phyloP scores from a whole-genome alignment of 37 sponge, comb jelly and placozoan species.

The Cliona cf. orientalis region DNA sequence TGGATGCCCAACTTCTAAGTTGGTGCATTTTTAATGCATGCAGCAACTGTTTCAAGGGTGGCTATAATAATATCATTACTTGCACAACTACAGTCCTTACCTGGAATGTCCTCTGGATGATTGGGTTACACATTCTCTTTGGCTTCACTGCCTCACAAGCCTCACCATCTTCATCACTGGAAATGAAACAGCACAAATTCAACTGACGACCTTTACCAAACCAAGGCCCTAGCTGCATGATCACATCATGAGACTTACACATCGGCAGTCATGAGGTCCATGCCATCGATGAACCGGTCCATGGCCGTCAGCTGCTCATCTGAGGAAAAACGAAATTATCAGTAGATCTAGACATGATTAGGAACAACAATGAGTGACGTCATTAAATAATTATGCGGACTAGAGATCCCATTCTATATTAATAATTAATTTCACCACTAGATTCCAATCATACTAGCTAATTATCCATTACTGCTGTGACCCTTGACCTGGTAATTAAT shows the following conservation, averaged over 20 bases:
- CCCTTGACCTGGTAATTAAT: too few relatives aligned
- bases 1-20: neutral
- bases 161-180: conserved; percentile 76
- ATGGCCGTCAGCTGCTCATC: conserved; percentile 79
- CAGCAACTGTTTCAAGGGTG: too few relatives aligned
- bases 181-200: neutral
- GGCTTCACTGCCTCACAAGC: conserved; percentile 73
- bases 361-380: neutral
- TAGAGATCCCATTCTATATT: too few relatives aligned
- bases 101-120: conserved; percentile 85
- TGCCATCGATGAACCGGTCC: conserved; percentile 76
- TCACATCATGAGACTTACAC: conserved; percentile 34
- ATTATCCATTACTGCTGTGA: too few relatives aligned
- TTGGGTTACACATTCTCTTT: conserved; percentile 76
- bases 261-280: conserved; percentile 81
- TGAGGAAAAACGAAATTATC: conserved; percentile 4
- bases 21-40: too few relatives aligned
- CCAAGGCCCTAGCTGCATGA: neutral
- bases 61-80: too few relatives aligned
- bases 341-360: neutral
- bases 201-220: too few relatives aligned
- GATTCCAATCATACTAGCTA: too few relatives aligned
- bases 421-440: too few relatives aligned
- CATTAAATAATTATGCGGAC: too few relatives aligned
- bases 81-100: conserved; percentile 12